phyloP scores from a whole-genome alignment of 2,888 invertebrate species.

The Amphipoea lucens region DNA sequence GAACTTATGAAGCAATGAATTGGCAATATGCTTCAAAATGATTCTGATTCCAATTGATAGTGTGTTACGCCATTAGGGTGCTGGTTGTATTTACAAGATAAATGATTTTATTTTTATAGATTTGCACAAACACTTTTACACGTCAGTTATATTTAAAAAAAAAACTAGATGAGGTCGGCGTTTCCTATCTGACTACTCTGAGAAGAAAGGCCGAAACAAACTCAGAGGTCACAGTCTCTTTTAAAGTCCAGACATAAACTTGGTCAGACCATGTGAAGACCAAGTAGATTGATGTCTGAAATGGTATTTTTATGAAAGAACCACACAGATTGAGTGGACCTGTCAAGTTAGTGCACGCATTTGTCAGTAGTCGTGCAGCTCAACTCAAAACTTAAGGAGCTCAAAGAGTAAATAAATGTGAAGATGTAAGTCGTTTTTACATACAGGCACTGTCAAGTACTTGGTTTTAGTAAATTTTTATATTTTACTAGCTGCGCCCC shows the following conservation, averaged over 20 bases:
- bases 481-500: no score
- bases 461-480: no score
- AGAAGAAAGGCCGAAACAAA: background rate
- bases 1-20: no score
- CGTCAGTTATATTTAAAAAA: background rate
- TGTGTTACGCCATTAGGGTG: no score
- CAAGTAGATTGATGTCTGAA: background rate
- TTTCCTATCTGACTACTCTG: no score
- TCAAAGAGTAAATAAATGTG: background rate
- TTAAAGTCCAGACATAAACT: background rate
- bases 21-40: no score
- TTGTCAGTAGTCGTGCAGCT: background rate
- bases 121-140: background rate
- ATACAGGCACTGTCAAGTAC: background rate
- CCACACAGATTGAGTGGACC: background rate
- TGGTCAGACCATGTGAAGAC: background rate
- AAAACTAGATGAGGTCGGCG: background rate
- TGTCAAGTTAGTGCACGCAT: background rate
- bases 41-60: no score
- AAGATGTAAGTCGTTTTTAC: background rate
- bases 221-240: background rate
- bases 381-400: background rate
- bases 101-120: background rate
- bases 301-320: background rate
- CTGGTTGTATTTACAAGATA: background rate